Base-by-base conservation (phyloP, 53 echinoderm and acorn worm species). In the Arbacia lixula region DNA sequence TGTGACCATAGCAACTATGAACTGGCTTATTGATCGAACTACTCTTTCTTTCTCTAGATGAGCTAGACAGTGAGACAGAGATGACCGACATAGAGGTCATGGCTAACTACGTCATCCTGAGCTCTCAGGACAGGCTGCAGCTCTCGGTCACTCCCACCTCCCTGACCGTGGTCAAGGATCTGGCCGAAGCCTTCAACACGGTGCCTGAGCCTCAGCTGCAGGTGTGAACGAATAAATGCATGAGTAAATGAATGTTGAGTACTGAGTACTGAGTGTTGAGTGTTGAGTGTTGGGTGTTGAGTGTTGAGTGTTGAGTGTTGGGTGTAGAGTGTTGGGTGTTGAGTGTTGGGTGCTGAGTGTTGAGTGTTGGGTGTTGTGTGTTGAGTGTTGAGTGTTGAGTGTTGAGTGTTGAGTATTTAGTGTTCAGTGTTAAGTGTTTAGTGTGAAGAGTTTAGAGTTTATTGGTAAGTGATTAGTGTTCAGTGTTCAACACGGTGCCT, bases 31-130 rank as follows among this genome's bases (percentile, higher is more conserved):
- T n/a, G n/a, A n/a, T n/a, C n/a, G n/a, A n/a, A n/a, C n/a, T n/a
- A n/a, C n/a, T n/a, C 1, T 68, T 86, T 75, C 37, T 69, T 41
- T 31, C 29, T 16, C 20, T 54, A 93, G 95, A 95, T 91, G 95
- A 95, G 62, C 66, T 82, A 1, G 95, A 95, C 30, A 86, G 89
- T 22, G 95, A 95, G 36, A 82, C 86, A 43, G 87, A 91, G 25
- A 42, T 85, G 11, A 66, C 83, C 51, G 92, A 94, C 34, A 69
- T 86, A 26, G 94, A 92, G 66, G 85, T 74, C 29, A 86, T 90
- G 68, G 94, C 99, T 57, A 98, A 94, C 32, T 98, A 94, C 71
- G 66, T 98, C 68, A 87, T 98, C 52, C 83, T 98, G 37, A 98
- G 87, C 71, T 90, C 99, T 27, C 85, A 81, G 28, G 94, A 99